Evolutionary conservation across 2,797 vertebrate species (phyloP), one percentile per base, ranked within the genome.

Genomic region (Ptychobarbus kaznakovi): DNA sequence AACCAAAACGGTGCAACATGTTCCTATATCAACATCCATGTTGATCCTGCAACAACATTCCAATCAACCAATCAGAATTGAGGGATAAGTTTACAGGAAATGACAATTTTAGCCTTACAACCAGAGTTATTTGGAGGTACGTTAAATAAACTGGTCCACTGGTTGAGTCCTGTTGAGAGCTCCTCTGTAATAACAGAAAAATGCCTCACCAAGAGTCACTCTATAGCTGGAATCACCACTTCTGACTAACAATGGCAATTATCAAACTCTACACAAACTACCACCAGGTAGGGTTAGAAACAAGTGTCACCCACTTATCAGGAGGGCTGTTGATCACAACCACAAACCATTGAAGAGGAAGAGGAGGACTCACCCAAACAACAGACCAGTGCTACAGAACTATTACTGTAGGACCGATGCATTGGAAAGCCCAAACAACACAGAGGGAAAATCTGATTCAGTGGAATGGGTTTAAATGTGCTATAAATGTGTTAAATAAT

Each of bases 211-310:
- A 70, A 89, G 87, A 96, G 96, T 96, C 97, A 96, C 96, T 97
- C 95, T 93, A 95, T 92, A 91, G 96, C 94, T 94, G 93, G 94
- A 94, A 92, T 91, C 89, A 92, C 94, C 94, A 94, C 95, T 96
- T 92, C 92, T 95, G 92, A 92, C 92, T 96, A 97, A 97, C 96
- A 97, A 95, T 96, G 94, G 95, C 97, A 97, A 98, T 99, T 98
- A 98, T 95, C 96, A 97, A 97, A 96, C 97, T 96, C 96, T 95
- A 96, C 96, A 93, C 95, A 96, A 97, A 95, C 96, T 94, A 96
- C 95, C 96, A 97, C 98, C 96, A 94, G 95, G 91, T 93, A 92
- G 95, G 94, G 96, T 94, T 95, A 95, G 94, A 95, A 95, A 95
- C 93, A 94, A 96, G 95, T 95, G 94, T 95, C 94, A 95, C 91